Conservation (phyloP, 2,113 vertebrate species). For the Bubo scandiacus region DNA sequence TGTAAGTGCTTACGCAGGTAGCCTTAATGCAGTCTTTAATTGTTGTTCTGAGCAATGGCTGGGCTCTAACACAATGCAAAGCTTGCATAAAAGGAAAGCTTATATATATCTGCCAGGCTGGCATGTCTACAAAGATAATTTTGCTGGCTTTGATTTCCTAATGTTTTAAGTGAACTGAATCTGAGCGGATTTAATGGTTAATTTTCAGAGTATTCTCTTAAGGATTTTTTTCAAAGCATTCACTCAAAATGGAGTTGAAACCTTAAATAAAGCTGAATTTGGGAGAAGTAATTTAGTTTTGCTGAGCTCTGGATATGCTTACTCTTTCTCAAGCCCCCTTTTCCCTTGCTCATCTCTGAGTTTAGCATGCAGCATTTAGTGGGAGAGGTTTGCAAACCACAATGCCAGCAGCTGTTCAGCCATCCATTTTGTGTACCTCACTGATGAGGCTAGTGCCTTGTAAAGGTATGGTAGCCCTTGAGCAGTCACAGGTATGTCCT, state of each 20-base stretch:
- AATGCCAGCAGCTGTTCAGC: neutral
- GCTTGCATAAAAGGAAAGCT: neutral
- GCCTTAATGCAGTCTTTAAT: neutral
- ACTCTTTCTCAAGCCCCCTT: neutral
- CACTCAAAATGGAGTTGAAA: neutral
- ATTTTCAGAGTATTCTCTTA: neutral
- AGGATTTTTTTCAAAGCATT: neutral
- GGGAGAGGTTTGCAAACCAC: neutral
- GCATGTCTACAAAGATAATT: neutral
- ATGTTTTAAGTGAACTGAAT: neutral
- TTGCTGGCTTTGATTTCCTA: neutral
- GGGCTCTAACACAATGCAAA: neutral
- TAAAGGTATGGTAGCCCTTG: neutral
- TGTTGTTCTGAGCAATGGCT: neutral
- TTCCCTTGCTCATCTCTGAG: neutral
- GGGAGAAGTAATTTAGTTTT: constrained; percentile 1
- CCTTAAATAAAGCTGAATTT: neutral
- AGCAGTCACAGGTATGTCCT: neutral
- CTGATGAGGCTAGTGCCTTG: neutral
- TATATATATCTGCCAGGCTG: neutral
- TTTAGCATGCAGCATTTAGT: fast-evolving
- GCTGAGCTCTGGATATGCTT: neutral
- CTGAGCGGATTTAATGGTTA: neutral
- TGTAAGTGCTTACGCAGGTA: neutral
- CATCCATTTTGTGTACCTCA: neutral